Percentiles rank a stretch among this genome's conserved stretches.
These are phyloP conservation scores for Paradoxurus hermaphroditus DNA, from an alignment of 2,113 vertebrate species.

Conservation along the genomic window DNA sequence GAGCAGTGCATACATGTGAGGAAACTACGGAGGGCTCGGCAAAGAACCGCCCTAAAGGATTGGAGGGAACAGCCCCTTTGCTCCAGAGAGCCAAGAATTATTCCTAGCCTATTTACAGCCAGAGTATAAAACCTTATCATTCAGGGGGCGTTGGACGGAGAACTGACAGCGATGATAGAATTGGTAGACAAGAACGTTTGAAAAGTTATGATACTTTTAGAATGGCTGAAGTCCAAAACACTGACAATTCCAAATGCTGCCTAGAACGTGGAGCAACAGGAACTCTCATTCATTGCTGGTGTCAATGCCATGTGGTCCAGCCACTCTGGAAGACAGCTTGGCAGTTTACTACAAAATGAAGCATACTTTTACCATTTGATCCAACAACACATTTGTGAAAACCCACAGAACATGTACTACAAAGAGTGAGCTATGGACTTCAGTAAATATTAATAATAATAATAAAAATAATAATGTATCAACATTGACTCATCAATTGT, in stretches of 20 bases:
- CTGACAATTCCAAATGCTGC: background rate
- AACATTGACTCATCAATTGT: background rate
- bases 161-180: background rate
- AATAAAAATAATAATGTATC: background rate
- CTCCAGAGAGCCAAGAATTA: background rate
- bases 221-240: background rate
- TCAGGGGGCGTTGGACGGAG: too few species aligned
- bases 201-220: background rate
- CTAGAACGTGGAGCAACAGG: background rate
- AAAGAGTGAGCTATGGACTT: background rate
- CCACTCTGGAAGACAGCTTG: background rate
- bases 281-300: background rate
- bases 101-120: background rate
- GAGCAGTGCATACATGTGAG: background rate
- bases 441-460: background rate
- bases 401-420: background rate
- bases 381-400: background rate
- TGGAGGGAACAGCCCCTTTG: background rate
- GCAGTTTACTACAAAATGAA: background rate
- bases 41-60: background rate
- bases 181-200: background rate
- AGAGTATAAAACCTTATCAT: background rate
- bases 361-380: background rate
- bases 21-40: background rate
- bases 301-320: background rate